Percentiles rank a stretch among this genome's conserved stretches.
These are phyloP conservation scores for Siniperca knerii DNA, from an alignment of 2,113 vertebrate species.

Conservation along the genomic window DNA sequence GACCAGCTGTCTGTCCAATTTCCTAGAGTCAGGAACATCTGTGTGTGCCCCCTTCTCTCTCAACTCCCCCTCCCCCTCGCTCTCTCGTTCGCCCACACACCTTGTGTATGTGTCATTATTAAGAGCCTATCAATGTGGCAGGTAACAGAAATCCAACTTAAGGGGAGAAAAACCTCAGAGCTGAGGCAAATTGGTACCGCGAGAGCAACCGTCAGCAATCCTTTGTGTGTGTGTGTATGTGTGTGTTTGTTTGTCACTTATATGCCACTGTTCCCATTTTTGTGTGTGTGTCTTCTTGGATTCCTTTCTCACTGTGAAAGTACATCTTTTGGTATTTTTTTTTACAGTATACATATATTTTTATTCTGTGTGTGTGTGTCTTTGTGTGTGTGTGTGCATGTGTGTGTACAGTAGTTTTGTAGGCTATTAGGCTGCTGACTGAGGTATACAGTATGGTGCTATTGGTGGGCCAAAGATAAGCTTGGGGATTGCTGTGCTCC, in stretches of 20 bases:
- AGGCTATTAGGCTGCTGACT: slow-evolving; percentile 58
- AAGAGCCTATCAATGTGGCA: slow-evolving; percentile 55
- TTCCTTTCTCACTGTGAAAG: slow-evolving; percentile 25
- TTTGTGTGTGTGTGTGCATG: slow-evolving; percentile 3
- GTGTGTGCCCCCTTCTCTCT: slow-evolving; percentile 15
- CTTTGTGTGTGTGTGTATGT: slow-evolving; percentile 10
- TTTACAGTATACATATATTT: slow-evolving; percentile 32
- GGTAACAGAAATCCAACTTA: slow-evolving; percentile 58
- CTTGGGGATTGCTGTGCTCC: slow-evolving; percentile 62
- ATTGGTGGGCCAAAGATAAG: slow-evolving; percentile 71
- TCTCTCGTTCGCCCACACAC: neutral
- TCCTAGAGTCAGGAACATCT: slow-evolving; percentile 62
- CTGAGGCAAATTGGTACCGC: slow-evolving; percentile 48
- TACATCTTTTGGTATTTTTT: slow-evolving; percentile 19
- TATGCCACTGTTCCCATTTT: neutral
- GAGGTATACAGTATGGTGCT: slow-evolving; percentile 46
- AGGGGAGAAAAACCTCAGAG: slow-evolving; percentile 17
- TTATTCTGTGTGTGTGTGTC: neutral
- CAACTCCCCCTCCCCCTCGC: neutral
- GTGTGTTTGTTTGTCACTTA: neutral
- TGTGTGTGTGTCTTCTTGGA: neutral
- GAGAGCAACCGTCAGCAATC: slow-evolving; percentile 43
- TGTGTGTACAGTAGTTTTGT: slow-evolving; percentile 16
- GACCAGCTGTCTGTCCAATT: slow-evolving; percentile 67
- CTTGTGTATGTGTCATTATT: slow-evolving; percentile 51